These are phyloP conservation scores for Hololepta plana DNA, from an alignment of 2,888 invertebrate species.

Conservation along the genomic window DNA sequence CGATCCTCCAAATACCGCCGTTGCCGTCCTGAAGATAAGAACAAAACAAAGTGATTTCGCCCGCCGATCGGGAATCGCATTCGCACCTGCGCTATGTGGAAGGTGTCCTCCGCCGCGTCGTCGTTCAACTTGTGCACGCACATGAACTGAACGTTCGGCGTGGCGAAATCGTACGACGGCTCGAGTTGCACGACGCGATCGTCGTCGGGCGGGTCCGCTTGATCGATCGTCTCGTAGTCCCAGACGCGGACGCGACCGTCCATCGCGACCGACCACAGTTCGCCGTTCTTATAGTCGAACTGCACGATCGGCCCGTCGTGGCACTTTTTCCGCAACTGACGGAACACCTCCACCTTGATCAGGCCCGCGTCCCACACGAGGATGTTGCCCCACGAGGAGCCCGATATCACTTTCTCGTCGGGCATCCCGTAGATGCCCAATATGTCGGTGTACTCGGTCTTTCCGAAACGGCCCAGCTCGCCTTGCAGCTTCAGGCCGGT, in stretches of 20 bases:
- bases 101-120: conserved; percentile 21
- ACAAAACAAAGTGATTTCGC: conserved; percentile 1
- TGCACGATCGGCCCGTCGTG: conserved; percentile 60
- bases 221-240: conserved; percentile 85
- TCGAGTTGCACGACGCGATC: conserved; percentile 64
- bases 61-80: neutral
- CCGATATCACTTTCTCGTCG: conserved; percentile 77
- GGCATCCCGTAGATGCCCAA: conserved; percentile 69
- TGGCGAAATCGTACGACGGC: conserved; percentile 67
- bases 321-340: conserved; percentile 51
- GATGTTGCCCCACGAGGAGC: conserved; percentile 83
- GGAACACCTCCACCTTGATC: conserved; percentile 67
- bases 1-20: conserved; percentile 64
- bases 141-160: conserved; percentile 29
- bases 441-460: conserved; percentile 82
- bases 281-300: conserved; percentile 27
- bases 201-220: conserved; percentile 67
- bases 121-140: conserved; percentile 31
- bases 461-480: conserved; percentile 76
- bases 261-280: conserved; percentile 32
- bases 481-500: conserved; percentile 82
- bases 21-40: conserved; percentile 49
- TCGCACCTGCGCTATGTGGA: conserved; percentile 62
- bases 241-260: conserved; percentile 70
- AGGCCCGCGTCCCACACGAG: conserved; percentile 80